phyloP scores from a whole-genome alignment of 2,113 vertebrate species.

The Oostethus manadensis region DNA sequence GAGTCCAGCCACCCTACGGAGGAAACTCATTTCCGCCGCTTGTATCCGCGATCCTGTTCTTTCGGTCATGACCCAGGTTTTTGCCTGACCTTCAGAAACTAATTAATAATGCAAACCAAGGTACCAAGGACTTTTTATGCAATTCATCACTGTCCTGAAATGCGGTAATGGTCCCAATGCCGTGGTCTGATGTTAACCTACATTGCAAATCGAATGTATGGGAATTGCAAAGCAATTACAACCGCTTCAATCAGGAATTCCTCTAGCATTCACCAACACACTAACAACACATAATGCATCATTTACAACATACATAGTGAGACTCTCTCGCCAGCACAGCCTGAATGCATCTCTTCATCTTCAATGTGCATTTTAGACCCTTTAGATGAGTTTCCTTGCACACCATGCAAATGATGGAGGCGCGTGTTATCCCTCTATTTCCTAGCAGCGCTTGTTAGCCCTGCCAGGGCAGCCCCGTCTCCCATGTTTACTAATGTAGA shows the following conservation, averaged over 20 bases:
- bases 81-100: too few relatives aligned
- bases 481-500: conserved; percentile 64
- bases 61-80: too few relatives aligned
- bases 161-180: conserved; percentile 44
- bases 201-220: conserved; percentile 31
- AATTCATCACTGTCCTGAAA: conserved; percentile 33
- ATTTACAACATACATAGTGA: too few relatives aligned
- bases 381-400: conserved; percentile 6
- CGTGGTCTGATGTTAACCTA: conserved; percentile 42
- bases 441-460: conserved; percentile 43
- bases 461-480: conserved; percentile 43
- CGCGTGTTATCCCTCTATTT: conserved; percentile 24
- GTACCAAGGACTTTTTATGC: conserved; percentile 49
- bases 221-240: too few relatives aligned
- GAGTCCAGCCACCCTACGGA: too few relatives aligned
- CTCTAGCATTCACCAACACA: too few relatives aligned
- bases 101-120: conserved; percentile 36
- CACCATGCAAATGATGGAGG: background rate
- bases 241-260: too few relatives aligned
- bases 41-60: too few relatives aligned
- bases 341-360: too few relatives aligned
- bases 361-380: background rate
- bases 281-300: too few relatives aligned
- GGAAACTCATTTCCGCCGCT: too few relatives aligned
- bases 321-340: too few relatives aligned